Conservation (phyloP, 1,140 invertebrate genomes). For the Ceratitis capitata region DNA sequence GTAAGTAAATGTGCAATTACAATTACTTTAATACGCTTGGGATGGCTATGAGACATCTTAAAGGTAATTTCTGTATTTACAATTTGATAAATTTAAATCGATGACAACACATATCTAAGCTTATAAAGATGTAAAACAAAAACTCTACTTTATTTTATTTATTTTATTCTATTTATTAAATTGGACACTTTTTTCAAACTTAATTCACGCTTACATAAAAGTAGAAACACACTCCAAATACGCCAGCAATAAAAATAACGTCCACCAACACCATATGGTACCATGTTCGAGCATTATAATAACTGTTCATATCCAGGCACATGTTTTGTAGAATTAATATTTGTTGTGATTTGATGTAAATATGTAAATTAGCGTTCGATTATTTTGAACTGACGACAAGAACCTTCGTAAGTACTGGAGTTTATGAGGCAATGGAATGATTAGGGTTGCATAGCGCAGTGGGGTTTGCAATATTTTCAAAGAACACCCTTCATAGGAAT, state of each 20-base stretch:
- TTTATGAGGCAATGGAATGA: no score
- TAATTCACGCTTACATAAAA: background rate
- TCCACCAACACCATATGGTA: constrained; percentile 33
- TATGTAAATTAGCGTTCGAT: no score
- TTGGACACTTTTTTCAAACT: background rate
- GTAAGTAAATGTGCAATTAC: background rate
- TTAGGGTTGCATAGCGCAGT: no score
- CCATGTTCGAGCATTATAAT: constrained; percentile 26
- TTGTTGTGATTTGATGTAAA: constrained; percentile 10
- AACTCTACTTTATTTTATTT: background rate
- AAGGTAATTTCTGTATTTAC: background rate
- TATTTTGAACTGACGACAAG: background rate
- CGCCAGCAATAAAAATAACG: background rate
- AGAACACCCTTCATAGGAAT: no score
- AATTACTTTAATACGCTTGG: background rate
- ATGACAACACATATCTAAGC: background rate
- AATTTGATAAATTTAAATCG: background rate
- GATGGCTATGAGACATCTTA: background rate
- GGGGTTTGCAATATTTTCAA: no score
- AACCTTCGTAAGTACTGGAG: no score
- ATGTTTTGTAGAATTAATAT: constrained; percentile 1
- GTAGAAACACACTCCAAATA: constrained; percentile 33
- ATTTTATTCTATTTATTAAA: background rate
- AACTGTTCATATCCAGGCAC: constrained; percentile 28
- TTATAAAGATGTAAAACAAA: background rate